Base-by-base conservation (phyloP, 2,888 invertebrate genomes). In the Pristionchus entomophagus region DNA sequence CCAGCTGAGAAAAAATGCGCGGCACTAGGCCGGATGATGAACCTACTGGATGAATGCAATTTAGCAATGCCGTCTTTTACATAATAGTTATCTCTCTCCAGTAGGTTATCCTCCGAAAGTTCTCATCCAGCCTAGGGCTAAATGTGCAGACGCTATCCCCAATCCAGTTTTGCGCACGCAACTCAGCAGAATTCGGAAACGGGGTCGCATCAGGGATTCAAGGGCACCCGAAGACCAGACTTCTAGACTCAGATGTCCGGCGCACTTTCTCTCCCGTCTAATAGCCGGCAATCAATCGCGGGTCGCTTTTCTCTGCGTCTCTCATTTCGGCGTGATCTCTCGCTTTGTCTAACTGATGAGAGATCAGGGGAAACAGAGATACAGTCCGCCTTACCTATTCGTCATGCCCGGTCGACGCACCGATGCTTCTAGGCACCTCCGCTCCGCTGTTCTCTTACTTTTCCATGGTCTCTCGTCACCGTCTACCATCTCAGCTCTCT, bases 361-460 rank as follows among this genome's bases (percentile, higher is more conserved):
- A 73, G 45, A 73, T 29, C n/a, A n/a, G 41, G 22, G 10, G 12
- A n/a, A 10, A n/a, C 1, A 4, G 41, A 73, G 73, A 73, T 38
- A 73, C 3, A 26, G 26, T 14, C 19, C 3, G n/a, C 26, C 26
- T 41, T 3, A 41, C 29, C 73, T 8, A 73, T 73, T 73, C 73
- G 73, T 73, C 73, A 45, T 73, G 73, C 73, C 41, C 73, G 41
- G 73, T 41, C 73, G 73, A 22, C 26, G 56, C 5, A 35, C 35
- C 26, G 35, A 35, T 35, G 65, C 65, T 35, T 65, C 35, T 32
- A 29, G 5, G 56, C 26, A 6, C 29, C 35, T 38, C 65, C 35
- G 32, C 65, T 65, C 65, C 14, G 26, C 73, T 10, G 14, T 41
- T n/a, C 73, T 73, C 73, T 45, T 45, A 29, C 45, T 32, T 73